These are phyloP conservation scores for Macrotis lagotis DNA, from an alignment of 2,113 vertebrate genomes.

Conservation along the genomic window DNA sequence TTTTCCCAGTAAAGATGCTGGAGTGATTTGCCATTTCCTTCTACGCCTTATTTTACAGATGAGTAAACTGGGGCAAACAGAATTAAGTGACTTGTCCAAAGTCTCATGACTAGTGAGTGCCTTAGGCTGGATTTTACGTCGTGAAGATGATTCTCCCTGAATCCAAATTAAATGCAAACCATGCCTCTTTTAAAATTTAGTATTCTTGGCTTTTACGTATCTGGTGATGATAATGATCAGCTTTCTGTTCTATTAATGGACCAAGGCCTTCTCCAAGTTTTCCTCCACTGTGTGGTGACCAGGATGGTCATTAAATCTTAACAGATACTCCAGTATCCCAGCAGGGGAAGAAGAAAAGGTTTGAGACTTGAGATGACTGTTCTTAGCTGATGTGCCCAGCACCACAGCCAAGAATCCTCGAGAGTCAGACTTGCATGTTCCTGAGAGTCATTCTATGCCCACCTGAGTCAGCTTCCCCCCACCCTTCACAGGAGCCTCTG, in stretches of 20 bases:
- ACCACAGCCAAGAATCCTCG: background rate
- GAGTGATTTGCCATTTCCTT: background rate
- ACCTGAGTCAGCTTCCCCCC: background rate
- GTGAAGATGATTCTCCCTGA: background rate
- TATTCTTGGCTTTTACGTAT: background rate
- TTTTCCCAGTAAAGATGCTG: background rate
- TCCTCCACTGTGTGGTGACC: background rate
- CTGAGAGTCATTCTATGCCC: constrained; percentile 42
- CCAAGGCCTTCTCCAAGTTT: background rate
- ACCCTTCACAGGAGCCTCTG: constrained; percentile 1
- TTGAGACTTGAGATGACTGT: background rate
- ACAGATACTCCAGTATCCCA: background rate
- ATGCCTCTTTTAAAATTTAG: background rate
- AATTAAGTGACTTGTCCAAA: background rate
- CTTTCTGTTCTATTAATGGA: too few relatives aligned
- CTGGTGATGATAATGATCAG: background rate
- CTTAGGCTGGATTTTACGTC: background rate
- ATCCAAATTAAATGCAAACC: background rate
- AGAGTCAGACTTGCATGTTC: constrained; percentile 4
- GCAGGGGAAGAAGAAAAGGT: background rate
- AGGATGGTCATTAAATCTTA: background rate
- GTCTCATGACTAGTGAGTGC: background rate
- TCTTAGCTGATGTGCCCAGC: background rate
- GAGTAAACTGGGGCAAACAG: background rate
- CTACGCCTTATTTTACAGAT: background rate